Percentiles rank a stretch among this genome's conserved stretches.
Evolutionary conservation across 92 coral and sea anemone species (phyloP).

Genomic region (Zoanthus solanderi): DNA sequence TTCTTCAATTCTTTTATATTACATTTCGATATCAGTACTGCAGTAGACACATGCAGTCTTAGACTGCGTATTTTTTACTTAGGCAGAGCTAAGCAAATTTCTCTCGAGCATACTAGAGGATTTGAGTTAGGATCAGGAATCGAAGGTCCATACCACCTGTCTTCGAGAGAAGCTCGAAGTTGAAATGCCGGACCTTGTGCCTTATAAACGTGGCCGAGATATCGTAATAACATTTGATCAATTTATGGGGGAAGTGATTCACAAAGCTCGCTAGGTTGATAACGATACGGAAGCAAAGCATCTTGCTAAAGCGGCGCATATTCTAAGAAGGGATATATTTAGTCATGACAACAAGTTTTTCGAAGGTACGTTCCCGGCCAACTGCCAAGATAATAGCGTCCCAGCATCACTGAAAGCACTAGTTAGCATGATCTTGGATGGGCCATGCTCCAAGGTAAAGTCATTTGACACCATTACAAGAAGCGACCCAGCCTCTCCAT

Average conservation of each 20-base stretch:
- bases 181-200: slow-evolving; percentile 55
- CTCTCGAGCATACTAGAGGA: slow-evolving; percentile 22
- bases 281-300: slow-evolving; percentile 55
- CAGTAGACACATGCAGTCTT: too few relatives aligned
- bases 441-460: slow-evolving; percentile 51
- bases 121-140: slow-evolving; percentile 22
- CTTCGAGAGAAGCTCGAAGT: slow-evolving; percentile 40
- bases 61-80: background rate
- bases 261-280: slow-evolving; percentile 51
- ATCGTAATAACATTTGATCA: slow-evolving; percentile 46
- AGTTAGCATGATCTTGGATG: slow-evolving; percentile 59
- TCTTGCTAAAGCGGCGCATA: slow-evolving; percentile 58
- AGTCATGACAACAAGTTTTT: slow-evolving; percentile 23
- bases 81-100: slow-evolving; percentile 34
- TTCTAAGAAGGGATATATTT: slow-evolving; percentile 21
- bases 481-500: background rate
- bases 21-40: too few relatives aligned
- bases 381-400: slow-evolving; percentile 44
- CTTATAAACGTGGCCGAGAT: slow-evolving; percentile 51
- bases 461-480: background rate
- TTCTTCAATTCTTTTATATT: too few relatives aligned
- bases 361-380: slow-evolving; percentile 38
- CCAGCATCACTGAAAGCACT: slow-evolving; percentile 54
- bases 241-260: slow-evolving; percentile 54
- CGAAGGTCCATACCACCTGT: slow-evolving; percentile 36